Evolutionary conservation across 2,888 invertebrate genomes (phyloP), one percentile per base, ranked within the genome.

Genomic region (Leucophenga montana): DNA sequence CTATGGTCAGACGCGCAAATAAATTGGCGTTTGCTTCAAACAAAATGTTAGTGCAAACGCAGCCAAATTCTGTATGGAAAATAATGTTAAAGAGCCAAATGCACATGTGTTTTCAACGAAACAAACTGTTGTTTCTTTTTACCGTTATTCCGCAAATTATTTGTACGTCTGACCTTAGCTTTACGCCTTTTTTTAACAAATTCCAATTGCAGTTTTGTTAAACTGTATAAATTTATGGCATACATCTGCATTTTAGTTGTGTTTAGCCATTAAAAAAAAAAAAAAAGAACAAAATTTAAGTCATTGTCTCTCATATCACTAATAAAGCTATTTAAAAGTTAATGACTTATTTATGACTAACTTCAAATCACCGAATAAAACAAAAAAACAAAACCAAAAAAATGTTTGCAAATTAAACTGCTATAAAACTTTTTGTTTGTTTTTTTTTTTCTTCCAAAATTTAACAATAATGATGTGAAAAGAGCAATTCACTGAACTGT

Each of bases 311-410:
- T 77, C 72, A 76, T 74, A 50, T 70, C 53, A 64, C 75, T 83
- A 81, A 81, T 83, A 82, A 80, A 83, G 80, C 78, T 66, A 76
- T 83, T 81, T 76, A 76, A 72, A 72, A 77, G 80, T 76, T 83
- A 83, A 81, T 81, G 81, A 80, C 83, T 75, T 82, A 80, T 82
- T 81, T 83, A 82, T 76, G 69, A 66, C 67, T 59, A 71, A 67
- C 74, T 71, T 76, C 70, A 70, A 73, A 71, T 67, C 70, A 53
- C 69, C 67, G n/a, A 27, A 27, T 3, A 70, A 62, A 56, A 50
- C 50, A 65, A 75, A 67, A 22, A 64, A 62, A 65, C 67, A 77
- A 44, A 48, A 56, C 16, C 33, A 56, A 67, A 56, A 4, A 62
- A 72, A 65, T 78, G 71, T 78, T 77, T 73, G 71, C 77, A 77